phyloP scores from a whole-genome alignment of 2,113 vertebrate species.

The Seriola quinqueradiata region DNA sequence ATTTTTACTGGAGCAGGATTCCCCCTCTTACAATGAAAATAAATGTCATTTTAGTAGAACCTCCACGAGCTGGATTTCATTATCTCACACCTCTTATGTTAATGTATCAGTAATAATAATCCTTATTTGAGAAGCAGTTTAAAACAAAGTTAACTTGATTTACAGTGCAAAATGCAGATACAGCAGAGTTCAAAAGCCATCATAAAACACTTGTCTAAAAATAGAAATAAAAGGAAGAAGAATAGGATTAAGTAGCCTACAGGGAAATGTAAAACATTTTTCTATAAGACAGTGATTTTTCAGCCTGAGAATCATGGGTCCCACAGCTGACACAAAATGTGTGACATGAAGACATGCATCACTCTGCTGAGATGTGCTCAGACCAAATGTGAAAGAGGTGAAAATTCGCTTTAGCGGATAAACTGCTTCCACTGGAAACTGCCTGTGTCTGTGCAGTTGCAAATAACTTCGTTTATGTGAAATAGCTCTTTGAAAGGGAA shows the following conservation, averaged over 20 bases:
- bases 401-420: too few species aligned
- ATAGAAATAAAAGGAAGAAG: background rate
- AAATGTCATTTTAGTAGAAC: conserved; percentile 36
- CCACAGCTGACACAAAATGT: too few species aligned
- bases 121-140: conserved; percentile 11
- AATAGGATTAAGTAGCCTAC: fast-evolving
- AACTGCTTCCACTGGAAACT: background rate
- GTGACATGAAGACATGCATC: background rate
- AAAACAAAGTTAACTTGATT: conserved; percentile 26
- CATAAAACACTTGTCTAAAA: background rate
- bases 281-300: conserved; percentile 4
- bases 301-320: background rate
- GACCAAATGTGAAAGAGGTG: too few species aligned
- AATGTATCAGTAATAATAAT: conserved; percentile 28
- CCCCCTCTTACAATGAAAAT: conserved; percentile 43
- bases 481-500: conserved; percentile 42
- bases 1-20: conserved; percentile 27
- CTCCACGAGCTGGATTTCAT: conserved; percentile 9
- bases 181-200: background rate
- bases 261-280: background rate
- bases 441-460: background rate
- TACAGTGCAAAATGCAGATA: background rate
- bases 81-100: background rate
- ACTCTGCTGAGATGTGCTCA: background rate
- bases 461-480: conserved; percentile 38